phyloP scores from a whole-genome alignment of 2,113 vertebrate species.

The Podocnemis expansa region DNA sequence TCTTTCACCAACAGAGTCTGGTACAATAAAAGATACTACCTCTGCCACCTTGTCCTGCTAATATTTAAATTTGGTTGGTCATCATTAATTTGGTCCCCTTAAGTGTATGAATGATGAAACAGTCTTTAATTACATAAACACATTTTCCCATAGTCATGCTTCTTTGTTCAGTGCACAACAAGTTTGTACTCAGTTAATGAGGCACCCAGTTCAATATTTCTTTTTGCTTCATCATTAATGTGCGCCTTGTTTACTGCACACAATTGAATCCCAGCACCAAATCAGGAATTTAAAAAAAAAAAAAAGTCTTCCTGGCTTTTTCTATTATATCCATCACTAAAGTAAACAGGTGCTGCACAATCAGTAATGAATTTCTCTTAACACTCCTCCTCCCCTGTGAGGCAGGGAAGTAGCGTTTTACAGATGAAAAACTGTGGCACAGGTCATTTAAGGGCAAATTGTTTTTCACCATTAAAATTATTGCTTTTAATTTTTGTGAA shows the following conservation, averaged over 20 bases:
- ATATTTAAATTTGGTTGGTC: not conserved
- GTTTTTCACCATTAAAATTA: not conserved
- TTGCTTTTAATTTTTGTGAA: not conserved
- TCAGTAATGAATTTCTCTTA: not conserved
- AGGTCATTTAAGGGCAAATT: not conserved
- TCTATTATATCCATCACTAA: not conserved
- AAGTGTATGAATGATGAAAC: not conserved
- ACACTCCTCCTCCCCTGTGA: not conserved
- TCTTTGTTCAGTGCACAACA: not conserved
- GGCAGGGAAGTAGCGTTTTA: not conserved
- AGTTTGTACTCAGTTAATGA: not conserved
- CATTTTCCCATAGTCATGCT: not conserved
- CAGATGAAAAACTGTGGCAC: not conserved
- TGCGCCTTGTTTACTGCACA: not conserved
- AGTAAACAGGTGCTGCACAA: not conserved
- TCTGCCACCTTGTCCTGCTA: not conserved
- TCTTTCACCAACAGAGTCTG: no score
- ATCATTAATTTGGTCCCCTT: not conserved
- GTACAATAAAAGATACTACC: no score
- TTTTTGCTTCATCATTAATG: not conserved
- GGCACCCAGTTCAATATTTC: not conserved
- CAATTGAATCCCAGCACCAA: not conserved
- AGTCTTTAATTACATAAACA: not conserved
- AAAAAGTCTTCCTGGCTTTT: not conserved
- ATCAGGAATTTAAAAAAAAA: not conserved